A percentile compares a stretch with the other conserved stretches of the same genome.
Evolutionary conservation across 2,888 invertebrate genomes (phyloP).

Genomic region (Drosophila birchii): DNA sequence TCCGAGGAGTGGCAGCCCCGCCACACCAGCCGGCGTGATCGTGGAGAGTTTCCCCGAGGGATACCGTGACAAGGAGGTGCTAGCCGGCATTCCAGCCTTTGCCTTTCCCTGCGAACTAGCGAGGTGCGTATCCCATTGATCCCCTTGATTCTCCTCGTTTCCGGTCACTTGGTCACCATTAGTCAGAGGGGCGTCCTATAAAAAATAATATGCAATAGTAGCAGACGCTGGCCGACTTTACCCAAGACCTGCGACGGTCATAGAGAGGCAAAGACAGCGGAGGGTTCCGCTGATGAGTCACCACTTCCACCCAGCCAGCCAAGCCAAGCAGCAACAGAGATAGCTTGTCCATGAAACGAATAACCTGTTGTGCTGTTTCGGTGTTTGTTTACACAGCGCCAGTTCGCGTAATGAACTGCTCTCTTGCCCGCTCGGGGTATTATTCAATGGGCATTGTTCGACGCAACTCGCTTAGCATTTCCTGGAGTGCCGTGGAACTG

Average conservation of each 20-base stretch:
- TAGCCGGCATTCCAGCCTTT: slow-evolving; percentile 95
- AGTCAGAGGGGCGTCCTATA: slow-evolving; percentile 39
- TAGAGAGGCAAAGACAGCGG: slow-evolving; percentile 14
- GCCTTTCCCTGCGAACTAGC: slow-evolving; percentile 94
- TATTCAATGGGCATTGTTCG: slow-evolving; percentile 63
- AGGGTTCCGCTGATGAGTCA: slow-evolving; percentile 54
- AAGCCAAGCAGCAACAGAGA: slow-evolving; percentile 52
- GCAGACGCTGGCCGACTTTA: slow-evolving; percentile 13
- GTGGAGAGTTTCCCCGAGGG: slow-evolving; percentile 93
- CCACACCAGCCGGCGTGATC: slow-evolving; percentile 86
- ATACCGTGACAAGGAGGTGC: slow-evolving; percentile 93
- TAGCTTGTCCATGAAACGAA: slow-evolving; percentile 76
- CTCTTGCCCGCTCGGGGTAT: slow-evolving; percentile 41
- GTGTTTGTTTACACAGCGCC: slow-evolving; percentile 70
- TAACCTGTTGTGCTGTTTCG: slow-evolving; percentile 60
- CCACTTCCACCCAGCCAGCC: slow-evolving; percentile 32
- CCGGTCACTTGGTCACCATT: slow-evolving; percentile 42
- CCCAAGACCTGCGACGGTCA: slow-evolving; percentile 36
- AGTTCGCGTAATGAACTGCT: slow-evolving; percentile 49
- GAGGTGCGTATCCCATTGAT: slow-evolving; percentile 87
- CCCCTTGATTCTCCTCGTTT: slow-evolving; percentile 20
- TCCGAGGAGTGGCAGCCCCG: slow-evolving; percentile 56
- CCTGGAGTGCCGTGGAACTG: slow-evolving; percentile 50
- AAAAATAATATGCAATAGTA: slow-evolving; percentile 26
- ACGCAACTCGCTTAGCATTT: slow-evolving; percentile 65